A percentile compares a stretch with the other conserved stretches of the same genome.
Conservation (phyloP, 2,888 invertebrate genomes). For the Hirtodrosophila confusa region DNA sequence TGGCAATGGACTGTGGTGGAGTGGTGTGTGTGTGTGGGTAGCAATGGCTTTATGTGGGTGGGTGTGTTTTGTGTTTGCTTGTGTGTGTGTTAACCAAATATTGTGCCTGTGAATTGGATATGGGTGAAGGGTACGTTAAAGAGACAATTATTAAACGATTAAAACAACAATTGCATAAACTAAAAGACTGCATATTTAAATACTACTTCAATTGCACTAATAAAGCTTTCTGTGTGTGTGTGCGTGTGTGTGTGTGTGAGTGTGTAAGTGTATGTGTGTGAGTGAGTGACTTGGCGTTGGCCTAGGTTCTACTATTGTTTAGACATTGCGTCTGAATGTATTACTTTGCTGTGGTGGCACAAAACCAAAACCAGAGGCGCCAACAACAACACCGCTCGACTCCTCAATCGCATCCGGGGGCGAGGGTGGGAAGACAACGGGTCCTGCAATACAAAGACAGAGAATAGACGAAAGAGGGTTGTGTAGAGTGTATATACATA, state of each 20-base stretch:
- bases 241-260: conserved; percentile 20
- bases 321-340: conserved; percentile 63
- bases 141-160: conserved; percentile 60
- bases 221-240: conserved; percentile 67
- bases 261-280: conserved; percentile 17
- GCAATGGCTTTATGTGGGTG: conserved; percentile 22
- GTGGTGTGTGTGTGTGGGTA: conserved; percentile 26
- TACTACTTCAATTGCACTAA: conserved; percentile 75
- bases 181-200: conserved; percentile 50
- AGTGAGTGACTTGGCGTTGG: conserved; percentile 38
- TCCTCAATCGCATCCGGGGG: conserved; percentile 89
- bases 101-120: conserved; percentile 72
- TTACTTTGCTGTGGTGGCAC: conserved; percentile 87
- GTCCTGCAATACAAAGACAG: conserved; percentile 85
- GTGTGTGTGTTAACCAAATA: conserved; percentile 65
- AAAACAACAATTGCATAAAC: conserved; percentile 43
- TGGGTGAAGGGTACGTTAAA: conserved; percentile 51
- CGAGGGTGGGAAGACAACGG: conserved; percentile 91
- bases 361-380: conserved; percentile 94
- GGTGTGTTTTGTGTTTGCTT: conserved; percentile 31
- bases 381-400: conserved; percentile 92
- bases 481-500: neutral
- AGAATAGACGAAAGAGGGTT: neutral
- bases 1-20: conserved; percentile 10
- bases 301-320: conserved; percentile 42